These are phyloP conservation scores for Sebastes schlegelii DNA, from an alignment of 2,113 vertebrate genomes.

Conservation along the genomic window DNA sequence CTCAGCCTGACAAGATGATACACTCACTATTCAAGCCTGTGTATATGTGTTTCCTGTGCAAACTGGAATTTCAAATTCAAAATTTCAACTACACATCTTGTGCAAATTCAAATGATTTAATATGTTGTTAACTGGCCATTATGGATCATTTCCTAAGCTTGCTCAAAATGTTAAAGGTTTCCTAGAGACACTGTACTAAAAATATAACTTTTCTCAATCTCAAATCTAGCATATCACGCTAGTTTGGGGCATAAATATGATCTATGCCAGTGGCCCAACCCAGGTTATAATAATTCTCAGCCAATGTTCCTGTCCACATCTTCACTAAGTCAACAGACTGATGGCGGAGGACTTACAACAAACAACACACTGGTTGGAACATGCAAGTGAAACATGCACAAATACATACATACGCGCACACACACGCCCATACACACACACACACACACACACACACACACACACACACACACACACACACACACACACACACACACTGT, in stretches of 20 bases:
- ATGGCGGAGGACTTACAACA: background rate
- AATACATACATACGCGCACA: background rate
- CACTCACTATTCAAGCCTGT: too few species aligned
- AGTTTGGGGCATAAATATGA: background rate
- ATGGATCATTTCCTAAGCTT: background rate
- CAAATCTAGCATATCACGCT: too few species aligned
- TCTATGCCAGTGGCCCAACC: background rate
- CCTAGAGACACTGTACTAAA: background rate
- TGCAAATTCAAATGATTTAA: background rate
- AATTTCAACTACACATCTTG: background rate
- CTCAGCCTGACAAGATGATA: too few species aligned
- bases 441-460: background rate
- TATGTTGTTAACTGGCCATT: background rate
- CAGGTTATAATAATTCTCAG: background rate
- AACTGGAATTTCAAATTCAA: background rate
- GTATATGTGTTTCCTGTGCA: background rate
- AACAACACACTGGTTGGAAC: conserved; percentile 5
- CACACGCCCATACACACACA: background rate
- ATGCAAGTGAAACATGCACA: conserved; percentile 31
- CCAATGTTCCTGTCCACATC: background rate
- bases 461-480: background rate
- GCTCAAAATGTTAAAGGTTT: background rate
- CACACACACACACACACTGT: conserved; percentile 1
- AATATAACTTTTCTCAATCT: background rate
- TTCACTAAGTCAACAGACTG: background rate